Evolutionary conservation across 2,113 vertebrate species (phyloP).

Genomic region (Danio rerio): GRCz12tu NC_133195.1:25198001-25198500

Average conservation of each 20-base stretch:
- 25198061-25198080: neutral
- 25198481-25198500: constrained; percentile 6
- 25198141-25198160: neutral
- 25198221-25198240: neutral
- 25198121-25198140: neutral
- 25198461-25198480: neutral
- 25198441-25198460: neutral
- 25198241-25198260: neutral
- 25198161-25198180: neutral
- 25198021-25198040: neutral
- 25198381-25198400: neutral
- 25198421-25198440: neutral
- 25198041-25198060: neutral
- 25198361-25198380: neutral
- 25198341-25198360: neutral
- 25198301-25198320: constrained; percentile 10
- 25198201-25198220: neutral
- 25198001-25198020: neutral
- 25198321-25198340: constrained; percentile 5
- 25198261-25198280: constrained; percentile 30
- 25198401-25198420: neutral
- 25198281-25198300: constrained; percentile 7
- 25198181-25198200: neutral
- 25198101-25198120: neutral
- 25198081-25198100: neutral